Evolutionary conservation across 2,888 invertebrate genomes (phyloP).

Genomic region (Calliphora vomitoria): DNA sequence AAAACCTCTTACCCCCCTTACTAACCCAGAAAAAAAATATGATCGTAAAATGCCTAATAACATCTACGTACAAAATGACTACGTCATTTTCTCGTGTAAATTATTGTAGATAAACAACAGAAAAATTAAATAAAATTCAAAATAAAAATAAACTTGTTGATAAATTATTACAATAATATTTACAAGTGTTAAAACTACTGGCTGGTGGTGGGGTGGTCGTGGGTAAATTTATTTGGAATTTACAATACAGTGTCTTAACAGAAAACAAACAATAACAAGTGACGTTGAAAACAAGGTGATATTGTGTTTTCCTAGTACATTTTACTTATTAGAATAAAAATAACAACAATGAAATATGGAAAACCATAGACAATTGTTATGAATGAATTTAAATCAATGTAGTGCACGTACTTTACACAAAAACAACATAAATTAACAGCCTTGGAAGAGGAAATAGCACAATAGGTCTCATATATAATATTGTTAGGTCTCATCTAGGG

Average conservation of each 20-base stretch:
- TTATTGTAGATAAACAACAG: constrained; percentile 36
- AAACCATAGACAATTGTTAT: not conserved
- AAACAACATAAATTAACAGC: not conserved
- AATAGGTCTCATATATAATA: not conserved
- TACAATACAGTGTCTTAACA: not conserved
- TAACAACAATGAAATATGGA: not conserved
- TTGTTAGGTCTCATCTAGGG: too few relatives aligned
- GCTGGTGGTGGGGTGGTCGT: not conserved
- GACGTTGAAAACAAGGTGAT: constrained; percentile 10
- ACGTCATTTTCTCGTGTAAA: constrained; percentile 40
- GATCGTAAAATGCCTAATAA: constrained; percentile 17
- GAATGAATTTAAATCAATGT: constrained; percentile 8
- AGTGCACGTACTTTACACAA: not conserved
- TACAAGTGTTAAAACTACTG: not conserved
- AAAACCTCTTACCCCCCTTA: not conserved
- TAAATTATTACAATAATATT: constrained; percentile 62
- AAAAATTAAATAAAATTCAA: not conserved
- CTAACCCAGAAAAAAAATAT: not conserved
- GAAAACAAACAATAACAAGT: constrained; percentile 46
- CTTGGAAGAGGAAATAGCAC: not conserved
- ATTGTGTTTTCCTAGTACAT: not conserved
- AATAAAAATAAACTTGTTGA: constrained; percentile 47
- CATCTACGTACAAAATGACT: not conserved
- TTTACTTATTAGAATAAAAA: constrained; percentile 4
- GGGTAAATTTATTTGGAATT: constrained; percentile 1